Evolutionary conservation across 1,140 invertebrate species (phyloP).

Genomic region (Cherax quadricarinatus): DNA sequence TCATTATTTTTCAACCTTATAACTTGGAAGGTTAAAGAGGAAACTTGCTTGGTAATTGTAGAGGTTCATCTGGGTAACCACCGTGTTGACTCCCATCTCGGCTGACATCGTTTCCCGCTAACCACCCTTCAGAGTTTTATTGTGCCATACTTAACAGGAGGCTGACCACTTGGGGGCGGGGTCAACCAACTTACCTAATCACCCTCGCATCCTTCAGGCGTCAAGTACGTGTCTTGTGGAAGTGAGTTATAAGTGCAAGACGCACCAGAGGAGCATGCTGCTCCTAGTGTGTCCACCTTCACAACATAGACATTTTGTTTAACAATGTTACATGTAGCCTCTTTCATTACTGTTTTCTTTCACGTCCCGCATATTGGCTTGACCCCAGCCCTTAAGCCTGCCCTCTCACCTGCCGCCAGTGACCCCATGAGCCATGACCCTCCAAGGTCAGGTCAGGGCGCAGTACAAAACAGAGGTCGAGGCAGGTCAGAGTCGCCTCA

Average conservation of each 20-base stretch:
- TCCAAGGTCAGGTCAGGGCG: conserved; percentile 49
- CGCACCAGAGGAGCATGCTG: not conserved
- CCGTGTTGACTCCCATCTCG: conserved; percentile 8
- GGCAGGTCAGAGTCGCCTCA: conserved; percentile 36
- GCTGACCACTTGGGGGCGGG: conserved; percentile 39
- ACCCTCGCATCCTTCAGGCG: not conserved
- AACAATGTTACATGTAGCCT: not conserved
- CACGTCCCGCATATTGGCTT: conserved; percentile 21
- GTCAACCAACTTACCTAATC: conserved; percentile 15
- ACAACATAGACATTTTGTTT: not conserved
- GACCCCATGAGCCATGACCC: conserved; percentile 27
- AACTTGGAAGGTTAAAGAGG: too few relatives aligned
- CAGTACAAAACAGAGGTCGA: conserved; percentile 63
- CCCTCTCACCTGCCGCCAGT: conserved; percentile 48
- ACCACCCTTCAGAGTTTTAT: conserved; percentile 41
- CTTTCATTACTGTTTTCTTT: not conserved
- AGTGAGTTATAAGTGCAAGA: not conserved
- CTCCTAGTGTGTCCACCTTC: not conserved
- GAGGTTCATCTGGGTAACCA: too few relatives aligned
- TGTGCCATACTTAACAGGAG: conserved; percentile 65
- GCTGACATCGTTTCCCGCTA: not conserved
- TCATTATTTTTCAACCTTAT: too few relatives aligned
- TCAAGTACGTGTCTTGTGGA: conserved; percentile 14
- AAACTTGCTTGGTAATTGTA: too few relatives aligned
- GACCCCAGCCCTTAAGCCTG: conserved; percentile 18